Evolutionary conservation across 2,888 invertebrate species (phyloP).

Genomic region (Apamea crenata): DNA sequence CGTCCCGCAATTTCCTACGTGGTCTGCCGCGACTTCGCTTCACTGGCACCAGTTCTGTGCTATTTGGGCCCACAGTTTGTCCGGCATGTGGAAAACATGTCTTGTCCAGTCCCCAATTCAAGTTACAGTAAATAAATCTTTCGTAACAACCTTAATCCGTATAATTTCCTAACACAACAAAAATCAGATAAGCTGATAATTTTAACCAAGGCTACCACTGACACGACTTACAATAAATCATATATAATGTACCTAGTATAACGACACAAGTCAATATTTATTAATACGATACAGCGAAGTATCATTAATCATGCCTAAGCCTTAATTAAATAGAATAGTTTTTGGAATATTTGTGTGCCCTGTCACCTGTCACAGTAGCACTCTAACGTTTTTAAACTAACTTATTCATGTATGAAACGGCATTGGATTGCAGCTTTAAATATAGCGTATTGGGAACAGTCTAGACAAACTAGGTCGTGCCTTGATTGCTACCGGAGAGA

Average conservation of each 20-base stretch:
- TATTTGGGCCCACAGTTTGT: not conserved
- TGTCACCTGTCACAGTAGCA: slow-evolving; percentile 39
- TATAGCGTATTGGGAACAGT: slow-evolving; percentile 68
- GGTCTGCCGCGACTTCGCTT: not conserved
- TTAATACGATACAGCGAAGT: not conserved
- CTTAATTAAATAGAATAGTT: slow-evolving; percentile 6
- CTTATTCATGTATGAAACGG: slow-evolving; percentile 45
- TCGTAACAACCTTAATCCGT: not conserved
- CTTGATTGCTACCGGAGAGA: slow-evolving; percentile 52
- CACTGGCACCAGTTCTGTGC: not conserved
- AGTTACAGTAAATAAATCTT: not conserved
- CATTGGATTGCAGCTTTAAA: slow-evolving; percentile 64
- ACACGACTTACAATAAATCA: slow-evolving; percentile 21
- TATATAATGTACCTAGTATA: slow-evolving; percentile 14
- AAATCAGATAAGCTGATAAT: not conserved
- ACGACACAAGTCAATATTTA: slow-evolving; percentile 9
- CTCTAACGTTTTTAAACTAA: slow-evolving; percentile 35
- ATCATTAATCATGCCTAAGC: slow-evolving; percentile 19
- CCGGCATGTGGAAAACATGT: not conserved
- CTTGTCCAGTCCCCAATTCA: not conserved
- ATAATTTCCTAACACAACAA: not conserved
- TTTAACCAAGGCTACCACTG: not conserved
- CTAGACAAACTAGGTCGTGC: slow-evolving; percentile 67
- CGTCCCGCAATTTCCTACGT: not conserved
- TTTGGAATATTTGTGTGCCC: slow-evolving; percentile 12